Conservation (phyloP, 2,797 vertebrate species). For the Microchirus variegatus region DNA sequence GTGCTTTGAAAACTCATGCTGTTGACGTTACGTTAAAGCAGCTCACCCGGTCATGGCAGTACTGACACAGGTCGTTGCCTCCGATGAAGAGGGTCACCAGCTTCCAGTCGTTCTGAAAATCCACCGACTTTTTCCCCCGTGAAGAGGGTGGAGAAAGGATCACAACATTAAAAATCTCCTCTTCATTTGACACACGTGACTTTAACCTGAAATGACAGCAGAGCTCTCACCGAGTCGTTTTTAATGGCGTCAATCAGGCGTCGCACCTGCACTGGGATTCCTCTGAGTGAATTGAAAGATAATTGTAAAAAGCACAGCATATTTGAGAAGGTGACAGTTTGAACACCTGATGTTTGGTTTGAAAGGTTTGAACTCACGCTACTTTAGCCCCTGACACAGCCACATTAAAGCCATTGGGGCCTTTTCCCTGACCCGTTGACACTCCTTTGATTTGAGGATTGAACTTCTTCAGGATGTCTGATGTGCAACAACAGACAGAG, state of each 20-base stretch:
- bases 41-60: slow-evolving; percentile 89
- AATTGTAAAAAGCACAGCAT: slow-evolving; percentile 1
- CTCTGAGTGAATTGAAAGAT: slow-evolving; percentile 71
- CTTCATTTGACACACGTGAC: neutral
- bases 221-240: slow-evolving; percentile 81
- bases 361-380: slow-evolving; percentile 75
- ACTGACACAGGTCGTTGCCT: slow-evolving; percentile 90
- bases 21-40: slow-evolving; percentile 25
- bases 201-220: neutral
- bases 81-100: slow-evolving; percentile 93
- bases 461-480: slow-evolving; percentile 95
- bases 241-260: slow-evolving; percentile 84
- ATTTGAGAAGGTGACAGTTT: neutral
- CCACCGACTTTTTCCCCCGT: slow-evolving; percentile 79
- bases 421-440: slow-evolving; percentile 78
- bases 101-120: slow-evolving; percentile 93
- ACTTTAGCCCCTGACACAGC: slow-evolving; percentile 84
- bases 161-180: neutral
- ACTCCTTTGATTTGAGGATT: slow-evolving; percentile 87
- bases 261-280: slow-evolving; percentile 84
- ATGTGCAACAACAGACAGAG: slow-evolving; percentile 6
- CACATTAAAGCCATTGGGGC: slow-evolving; percentile 85
- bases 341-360: neutral
- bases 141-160: slow-evolving; percentile 20
- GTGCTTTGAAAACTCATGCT: neutral